phyloP scores from a whole-genome alignment of 1,140 invertebrate species.

The Caenorhabditis elegans region DNA sequence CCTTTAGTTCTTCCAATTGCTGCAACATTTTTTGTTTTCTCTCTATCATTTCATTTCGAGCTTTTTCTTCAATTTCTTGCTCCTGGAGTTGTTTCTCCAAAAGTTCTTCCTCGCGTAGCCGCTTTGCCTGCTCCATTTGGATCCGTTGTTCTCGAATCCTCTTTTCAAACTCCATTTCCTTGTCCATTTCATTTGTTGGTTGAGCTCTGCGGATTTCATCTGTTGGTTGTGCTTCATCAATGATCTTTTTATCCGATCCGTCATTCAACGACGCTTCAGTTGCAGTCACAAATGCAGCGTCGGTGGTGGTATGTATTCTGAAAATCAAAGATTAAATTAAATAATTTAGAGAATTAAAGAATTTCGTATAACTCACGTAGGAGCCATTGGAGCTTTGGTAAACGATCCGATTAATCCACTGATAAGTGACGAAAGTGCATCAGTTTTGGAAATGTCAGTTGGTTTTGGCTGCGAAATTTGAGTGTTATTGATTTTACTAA shows the following conservation, averaged over 20 bases:
- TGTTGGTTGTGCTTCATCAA: not conserved
- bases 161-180: not conserved
- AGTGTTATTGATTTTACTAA: not conserved
- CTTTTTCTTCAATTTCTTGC: not conserved
- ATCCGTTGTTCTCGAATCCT: conserved; percentile 3
- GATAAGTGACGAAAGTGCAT: not conserved
- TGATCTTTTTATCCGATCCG: not conserved
- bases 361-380: no score
- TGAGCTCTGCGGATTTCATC: not conserved
- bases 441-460: conserved; percentile 3
- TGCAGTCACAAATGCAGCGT: not conserved
- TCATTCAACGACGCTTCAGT: not conserved
- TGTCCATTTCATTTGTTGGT: not conserved
- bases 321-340: not conserved
- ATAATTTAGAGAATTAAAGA: not conserved
- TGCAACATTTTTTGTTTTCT: conserved; percentile 30
- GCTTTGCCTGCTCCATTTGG: not conserved
- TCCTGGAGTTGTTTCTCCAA: not conserved
- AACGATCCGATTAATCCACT: not conserved
- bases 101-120: not conserved
- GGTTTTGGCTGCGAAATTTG: not conserved
- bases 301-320: not conserved
- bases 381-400: not conserved
- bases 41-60: not conserved
- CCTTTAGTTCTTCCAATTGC: conserved; percentile 32